These are phyloP conservation scores for Opisthocomus hoazin DNA, from an alignment of 2,113 vertebrate genomes.

Conservation along the genomic window DNA sequence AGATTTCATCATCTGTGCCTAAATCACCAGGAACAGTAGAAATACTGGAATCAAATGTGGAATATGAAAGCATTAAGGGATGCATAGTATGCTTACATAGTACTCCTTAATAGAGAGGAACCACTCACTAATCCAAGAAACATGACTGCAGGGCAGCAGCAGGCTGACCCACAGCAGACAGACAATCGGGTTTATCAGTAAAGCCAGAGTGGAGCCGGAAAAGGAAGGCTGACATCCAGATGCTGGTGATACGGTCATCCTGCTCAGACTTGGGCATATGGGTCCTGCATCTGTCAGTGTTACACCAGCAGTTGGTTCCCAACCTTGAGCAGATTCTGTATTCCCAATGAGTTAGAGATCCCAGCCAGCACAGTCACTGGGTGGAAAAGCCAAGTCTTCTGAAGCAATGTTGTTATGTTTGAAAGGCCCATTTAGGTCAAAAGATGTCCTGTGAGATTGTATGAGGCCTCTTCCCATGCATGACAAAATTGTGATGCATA, in stretches of 20 bases:
- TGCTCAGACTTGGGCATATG: conserved; percentile 61
- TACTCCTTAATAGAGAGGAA: not conserved
- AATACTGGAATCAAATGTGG: conserved; percentile 1
- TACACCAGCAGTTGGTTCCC: conserved; percentile 54
- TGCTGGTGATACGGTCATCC: conserved; percentile 45
- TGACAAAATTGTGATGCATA: not conserved
- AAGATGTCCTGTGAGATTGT: not conserved
- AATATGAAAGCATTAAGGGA: not conserved
- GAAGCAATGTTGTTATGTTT: not conserved
- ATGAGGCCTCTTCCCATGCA: not conserved
- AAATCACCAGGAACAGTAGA: not conserved
- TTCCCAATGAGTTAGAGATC: not conserved
- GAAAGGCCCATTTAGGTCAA: not conserved
- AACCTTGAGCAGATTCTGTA: conserved; percentile 40
- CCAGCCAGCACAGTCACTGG: not conserved
- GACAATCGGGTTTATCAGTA: conserved; percentile 42
- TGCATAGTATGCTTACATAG: not conserved
- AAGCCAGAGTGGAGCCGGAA: conserved; percentile 29
- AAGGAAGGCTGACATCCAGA: conserved; percentile 65
- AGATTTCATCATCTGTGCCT: not conserved
- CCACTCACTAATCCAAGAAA: not conserved
- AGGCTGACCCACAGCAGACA: conserved; percentile 35
- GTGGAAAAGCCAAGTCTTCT: not conserved
- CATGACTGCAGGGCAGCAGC: not conserved
- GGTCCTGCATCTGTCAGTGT: conserved; percentile 64